Evolutionary conservation across 2,797 vertebrate genomes (phyloP).

Genomic region (Sorex maritimensis): DNA sequence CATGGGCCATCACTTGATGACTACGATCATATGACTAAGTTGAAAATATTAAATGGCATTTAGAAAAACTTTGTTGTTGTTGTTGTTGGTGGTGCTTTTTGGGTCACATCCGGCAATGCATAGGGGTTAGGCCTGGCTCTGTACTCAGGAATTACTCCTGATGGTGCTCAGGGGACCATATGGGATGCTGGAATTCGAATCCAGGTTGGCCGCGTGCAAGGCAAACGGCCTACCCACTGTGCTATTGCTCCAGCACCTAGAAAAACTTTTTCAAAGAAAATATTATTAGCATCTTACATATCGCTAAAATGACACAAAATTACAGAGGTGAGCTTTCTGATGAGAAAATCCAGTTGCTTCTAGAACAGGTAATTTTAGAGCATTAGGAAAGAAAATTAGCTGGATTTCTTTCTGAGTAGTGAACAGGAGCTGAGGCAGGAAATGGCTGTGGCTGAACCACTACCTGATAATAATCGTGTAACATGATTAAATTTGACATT

Average conservation of each 20-base stretch:
- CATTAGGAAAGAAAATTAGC: slow-evolving; percentile 51
- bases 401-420: slow-evolving; percentile 69
- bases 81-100: too few relatives aligned
- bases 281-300: slow-evolving; percentile 12
- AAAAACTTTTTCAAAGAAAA: neutral
- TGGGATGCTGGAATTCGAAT: too few relatives aligned
- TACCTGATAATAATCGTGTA: slow-evolving; percentile 80
- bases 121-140: too few relatives aligned
- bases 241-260: too few relatives aligned
- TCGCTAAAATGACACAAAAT: slow-evolving; percentile 55
- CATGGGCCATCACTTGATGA: neutral
- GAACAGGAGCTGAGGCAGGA: slow-evolving; percentile 81
- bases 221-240: too few relatives aligned
- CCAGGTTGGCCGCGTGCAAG: too few relatives aligned
- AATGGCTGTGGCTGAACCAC: slow-evolving; percentile 80
- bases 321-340: slow-evolving; percentile 61
- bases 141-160: too few relatives aligned
- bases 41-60: slow-evolving; percentile 46
- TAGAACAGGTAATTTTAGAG: slow-evolving; percentile 67
- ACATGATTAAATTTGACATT: slow-evolving; percentile 82
- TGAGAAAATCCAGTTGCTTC: slow-evolving; percentile 38
- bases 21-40: slow-evolving; percentile 28
- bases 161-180: too few relatives aligned
- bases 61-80: slow-evolving; percentile 32
- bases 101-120: too few relatives aligned